Base-by-base conservation (phyloP, 2,797 vertebrate species). In the Catamblyrhynchus diadema region DNA sequence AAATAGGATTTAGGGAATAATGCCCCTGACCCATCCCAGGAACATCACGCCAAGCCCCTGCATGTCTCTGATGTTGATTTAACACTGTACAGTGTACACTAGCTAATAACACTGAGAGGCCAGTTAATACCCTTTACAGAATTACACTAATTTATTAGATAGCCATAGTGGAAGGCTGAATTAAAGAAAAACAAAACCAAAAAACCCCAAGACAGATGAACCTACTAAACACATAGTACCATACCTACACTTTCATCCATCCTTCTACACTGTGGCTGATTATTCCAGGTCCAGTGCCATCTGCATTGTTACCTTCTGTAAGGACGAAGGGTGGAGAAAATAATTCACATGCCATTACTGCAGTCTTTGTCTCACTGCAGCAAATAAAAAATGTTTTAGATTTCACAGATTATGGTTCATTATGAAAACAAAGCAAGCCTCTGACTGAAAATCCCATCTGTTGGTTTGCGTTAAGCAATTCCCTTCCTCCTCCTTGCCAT, bases 361-460 rank as follows among this genome's bases (percentile, higher is more conserved):
- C 28, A 32, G 45, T 79, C 62, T 92, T 83, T 59, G 64, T 62
- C 59, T 94, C 22, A 23, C 70, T 90, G 92, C 80, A 95, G 69
- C 86, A 88, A 93, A 89, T 83, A 80, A 92, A 93, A 95, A 94
- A 61, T 82, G 51, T 17, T 95, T 95, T 77, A 84, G 81, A 92
- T 91, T 89, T 74, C 79, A 41, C 64, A 83, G 92, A 92, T 95
- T 73, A 92, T 71, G 41, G 79, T 85, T 94, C 86, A 85, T 93
- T 93, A 95, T 57, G 89, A 81, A 97, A 95, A 95, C 86, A 93
- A 85, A 97, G 84, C 78, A 60, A 85, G 74, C 41, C 60, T 94
- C 64, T 93, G 64, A 94, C 78, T 89, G 74, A 81, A 84, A 89
- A 77, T 93, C 64, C 75, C 90, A 86, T 94, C 94, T 91, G 90